Evolutionary conservation across 2,797 vertebrate species (phyloP), one percentile per base, ranked within the genome.

Genomic region (Poeciliopsis paucimaculata): DNA sequence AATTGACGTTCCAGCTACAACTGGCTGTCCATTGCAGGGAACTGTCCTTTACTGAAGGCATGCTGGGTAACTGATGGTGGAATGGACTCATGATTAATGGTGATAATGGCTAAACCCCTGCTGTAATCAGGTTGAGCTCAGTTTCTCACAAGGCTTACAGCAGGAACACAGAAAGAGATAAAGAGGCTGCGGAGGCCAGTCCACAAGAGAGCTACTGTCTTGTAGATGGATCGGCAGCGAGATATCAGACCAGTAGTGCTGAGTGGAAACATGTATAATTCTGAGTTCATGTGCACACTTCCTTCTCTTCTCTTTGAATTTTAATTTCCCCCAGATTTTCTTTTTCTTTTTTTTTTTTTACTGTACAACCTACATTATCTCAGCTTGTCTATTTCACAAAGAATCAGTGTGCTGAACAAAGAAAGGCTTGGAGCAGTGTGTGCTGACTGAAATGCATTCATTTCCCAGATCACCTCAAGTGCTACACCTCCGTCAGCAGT

Each of bases 91-190:
- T 26, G 39, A 72, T 74, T 76, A 76, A 73, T 73, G 72, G n/a
- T 36, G 68, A 77, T 78, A 64, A 81, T 34, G 47, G 41, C 60
- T 77, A 15, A 26, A 68, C 34, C 15, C 12, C 70, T 9, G 62
- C 62, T 82, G 31, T 75, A 75, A 79, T 72, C n/a, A 73, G 62
- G 6, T 28, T 28, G 8, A 66, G 75, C 78, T 77, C 57, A 47
- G 64, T 78, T 77, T 82, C 49, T 41, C 31, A 74, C 26, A 73
- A 49, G 36, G 49, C 62, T 39, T 72, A 46, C 60, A 71, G 60
- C 10, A 72, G 31, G 23, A 47, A 66, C 64, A 77, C 43, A 31
- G 41, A 53, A 36, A 43, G 28, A 81, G 73, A 76, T 46, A 46
- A 76, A 64, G 46, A 55, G 31, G 45, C 62, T 87, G 72, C 2